These are phyloP conservation scores for Dasypus novemcinctus DNA, from an alignment of 2,113 vertebrate species.

Conservation along the genomic window DNA sequence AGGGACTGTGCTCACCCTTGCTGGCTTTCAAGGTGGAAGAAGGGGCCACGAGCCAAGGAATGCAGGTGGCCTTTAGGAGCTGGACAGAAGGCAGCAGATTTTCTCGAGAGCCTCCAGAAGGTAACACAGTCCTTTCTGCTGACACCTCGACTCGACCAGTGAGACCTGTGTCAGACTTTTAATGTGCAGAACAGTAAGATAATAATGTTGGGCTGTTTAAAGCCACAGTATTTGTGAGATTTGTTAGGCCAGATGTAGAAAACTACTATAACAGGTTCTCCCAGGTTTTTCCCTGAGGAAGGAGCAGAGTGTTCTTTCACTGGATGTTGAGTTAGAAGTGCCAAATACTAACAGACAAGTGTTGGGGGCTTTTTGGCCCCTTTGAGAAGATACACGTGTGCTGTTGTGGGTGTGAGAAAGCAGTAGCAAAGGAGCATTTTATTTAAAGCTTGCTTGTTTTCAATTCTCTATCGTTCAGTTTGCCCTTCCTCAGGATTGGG, in stretches of 20 bases:
- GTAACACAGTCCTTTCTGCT: background rate
- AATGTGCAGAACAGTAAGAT: background rate
- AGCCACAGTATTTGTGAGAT: background rate
- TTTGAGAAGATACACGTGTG: background rate
- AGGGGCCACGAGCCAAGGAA: too few relatives aligned
- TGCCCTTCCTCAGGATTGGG: background rate
- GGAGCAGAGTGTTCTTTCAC: background rate
- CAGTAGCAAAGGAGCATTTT: background rate
- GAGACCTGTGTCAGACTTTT: background rate
- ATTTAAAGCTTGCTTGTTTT: background rate
- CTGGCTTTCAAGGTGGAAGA: background rate
- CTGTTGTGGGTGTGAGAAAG: background rate
- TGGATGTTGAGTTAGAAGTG: background rate
- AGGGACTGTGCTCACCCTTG: background rate
- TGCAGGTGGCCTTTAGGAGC: background rate
- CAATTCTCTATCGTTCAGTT: background rate
- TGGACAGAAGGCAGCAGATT: background rate
- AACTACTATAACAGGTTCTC: background rate
- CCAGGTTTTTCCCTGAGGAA: background rate
- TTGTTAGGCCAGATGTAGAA: background rate
- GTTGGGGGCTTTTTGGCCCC: background rate
- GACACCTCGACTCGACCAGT: background rate
- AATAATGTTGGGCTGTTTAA: background rate
- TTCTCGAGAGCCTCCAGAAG: background rate
- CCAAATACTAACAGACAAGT: background rate